Evolutionary conservation across 2,113 vertebrate genomes (phyloP).

Genomic region (Pandion haliaetus): DNA sequence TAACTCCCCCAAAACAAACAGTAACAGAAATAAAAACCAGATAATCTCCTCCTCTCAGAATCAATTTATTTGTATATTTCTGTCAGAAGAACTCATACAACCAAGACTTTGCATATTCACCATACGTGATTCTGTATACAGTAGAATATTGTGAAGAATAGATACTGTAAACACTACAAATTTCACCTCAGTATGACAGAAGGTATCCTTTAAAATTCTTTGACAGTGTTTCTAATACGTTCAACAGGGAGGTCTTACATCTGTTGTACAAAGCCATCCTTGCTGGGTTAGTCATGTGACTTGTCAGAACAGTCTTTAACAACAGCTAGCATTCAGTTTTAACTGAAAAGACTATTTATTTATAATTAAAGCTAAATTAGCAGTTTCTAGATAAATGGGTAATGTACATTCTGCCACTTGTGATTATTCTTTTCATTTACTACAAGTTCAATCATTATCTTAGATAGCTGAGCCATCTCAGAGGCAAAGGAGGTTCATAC

Average conservation of each 20-base stretch:
- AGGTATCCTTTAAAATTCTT: not conserved
- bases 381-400: not conserved
- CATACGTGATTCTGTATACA: accelerated
- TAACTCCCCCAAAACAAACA: not conserved
- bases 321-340: not conserved
- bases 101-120: not conserved
- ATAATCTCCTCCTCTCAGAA: not conserved
- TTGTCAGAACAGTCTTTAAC: not conserved
- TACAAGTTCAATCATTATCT: not conserved
- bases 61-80: not conserved
- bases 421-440: not conserved
- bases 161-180: not conserved
- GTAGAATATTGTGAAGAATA: not conserved
- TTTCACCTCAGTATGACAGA: not conserved
- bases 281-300: not conserved
- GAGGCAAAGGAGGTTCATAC: not conserved
- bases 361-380: not conserved
- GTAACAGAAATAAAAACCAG: not conserved
- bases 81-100: not conserved
- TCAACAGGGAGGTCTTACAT: not conserved
- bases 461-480: not conserved
- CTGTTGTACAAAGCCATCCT: not conserved
- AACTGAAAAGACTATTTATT: not conserved
- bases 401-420: not conserved
- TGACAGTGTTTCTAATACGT: not conserved